Conservation (phyloP, 2,797 vertebrate genomes). For the Epinephelus coioides region DNA sequence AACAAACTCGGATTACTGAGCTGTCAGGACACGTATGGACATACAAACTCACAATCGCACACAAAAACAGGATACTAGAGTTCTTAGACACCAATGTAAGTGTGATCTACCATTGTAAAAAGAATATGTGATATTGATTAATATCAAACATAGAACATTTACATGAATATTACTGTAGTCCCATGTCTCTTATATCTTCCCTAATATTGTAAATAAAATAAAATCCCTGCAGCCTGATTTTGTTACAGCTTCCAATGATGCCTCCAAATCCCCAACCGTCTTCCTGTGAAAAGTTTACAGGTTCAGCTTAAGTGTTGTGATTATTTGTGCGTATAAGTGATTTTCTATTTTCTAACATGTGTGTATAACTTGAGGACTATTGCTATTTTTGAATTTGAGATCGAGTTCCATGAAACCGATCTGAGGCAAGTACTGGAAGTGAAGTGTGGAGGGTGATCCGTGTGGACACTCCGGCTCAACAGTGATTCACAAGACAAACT, state of each 20-base stretch:
- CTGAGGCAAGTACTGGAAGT: constrained; percentile 61
- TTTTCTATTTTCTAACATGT: neutral
- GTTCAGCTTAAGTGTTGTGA: neutral
- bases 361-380: constrained; percentile 25
- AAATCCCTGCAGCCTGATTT: neutral
- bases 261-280: no score
- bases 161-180: neutral
- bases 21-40: neutral
- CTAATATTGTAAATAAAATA: no score
- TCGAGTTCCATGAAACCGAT: constrained; percentile 83
- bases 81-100: no score
- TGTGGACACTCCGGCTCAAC: constrained; percentile 14
- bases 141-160: neutral
- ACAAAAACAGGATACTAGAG: no score
- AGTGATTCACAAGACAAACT: constrained; percentile 69
- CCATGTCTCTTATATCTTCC: no score
- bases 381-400: constrained; percentile 79
- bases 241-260: no score
- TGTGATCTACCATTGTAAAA: no score
- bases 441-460: constrained; percentile 35
- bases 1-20: neutral
- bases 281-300: neutral
- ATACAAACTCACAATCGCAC: no score
- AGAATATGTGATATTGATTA: no score
- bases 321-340: neutral